Base-by-base conservation (phyloP, 2,113 vertebrate genomes). In the Sula dactylatra region DNA sequence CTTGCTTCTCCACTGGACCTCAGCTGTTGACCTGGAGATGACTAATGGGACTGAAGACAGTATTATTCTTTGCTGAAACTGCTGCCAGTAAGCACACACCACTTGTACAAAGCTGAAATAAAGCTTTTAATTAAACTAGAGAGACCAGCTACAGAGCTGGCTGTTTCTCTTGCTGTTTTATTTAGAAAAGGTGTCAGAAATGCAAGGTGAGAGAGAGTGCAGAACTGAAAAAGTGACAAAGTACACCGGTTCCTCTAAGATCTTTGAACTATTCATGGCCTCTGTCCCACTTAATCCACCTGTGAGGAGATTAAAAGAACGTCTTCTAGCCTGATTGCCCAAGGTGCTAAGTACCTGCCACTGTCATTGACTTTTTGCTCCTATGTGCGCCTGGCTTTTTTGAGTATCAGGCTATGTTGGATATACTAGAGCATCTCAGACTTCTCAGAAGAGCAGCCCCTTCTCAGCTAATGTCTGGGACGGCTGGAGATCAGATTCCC, bases 121-220 rank as follows among this genome's bases (percentile, higher is more conserved):
- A 87, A 87, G 56, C 84, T 82, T 95, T 85, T 93, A 93, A 96
- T 95, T 96, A 87, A 94, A 82, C 69, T 50, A 69, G 52, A 88
- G 31, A 85, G 54, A 82, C 14, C 40, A 72, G 47, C 19, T 74
- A 52, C 44, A 90, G 36, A 40, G 44, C 59, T 90, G 17, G 40
- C 7, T 72, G 8, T 64, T 91, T 79, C 58, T 52, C 12, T 85
- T 45, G 13, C 56, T 47, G 10, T n/a, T 85, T 94, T 74, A 65
- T 36, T 59, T 65, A 61, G 40, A 80, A 96, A 93, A 85, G 10
- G 45, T 31, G 4, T 50, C 66, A 90, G 42, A 96, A 91, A 86
- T 47, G 17, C 12, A 54, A 86, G 80, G 55, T 66, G 66, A 92
- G 66, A 56, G 22, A 77, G 54, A 72, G 64, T 8, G 13, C 34